A percentile compares a stretch with the other conserved stretches of the same genome.
Evolutionary conservation across 2,888 invertebrate species (phyloP).

Genomic region (Drosophila siamana): DNA sequence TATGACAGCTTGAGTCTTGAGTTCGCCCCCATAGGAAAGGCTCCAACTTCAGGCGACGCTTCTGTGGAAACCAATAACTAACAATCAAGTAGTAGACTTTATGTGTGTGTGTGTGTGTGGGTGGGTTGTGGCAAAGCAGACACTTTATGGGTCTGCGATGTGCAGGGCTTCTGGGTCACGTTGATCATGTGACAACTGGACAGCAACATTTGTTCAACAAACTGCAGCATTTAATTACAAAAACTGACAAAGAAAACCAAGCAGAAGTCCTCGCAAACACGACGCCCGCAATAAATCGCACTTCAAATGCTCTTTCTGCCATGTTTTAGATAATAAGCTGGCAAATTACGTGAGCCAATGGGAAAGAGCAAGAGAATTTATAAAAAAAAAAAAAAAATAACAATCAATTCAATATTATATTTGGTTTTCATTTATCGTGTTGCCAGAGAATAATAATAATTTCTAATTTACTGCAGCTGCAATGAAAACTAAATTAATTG

Average conservation of each 20-base stretch:
- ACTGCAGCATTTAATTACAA: constrained; percentile 73
- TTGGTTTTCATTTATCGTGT: background rate
- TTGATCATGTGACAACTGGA: constrained; percentile 66
- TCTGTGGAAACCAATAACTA: constrained; percentile 72
- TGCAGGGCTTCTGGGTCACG: constrained; percentile 66
- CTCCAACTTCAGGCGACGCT: constrained; percentile 3
- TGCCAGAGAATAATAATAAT: background rate
- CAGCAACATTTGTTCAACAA: constrained; percentile 67
- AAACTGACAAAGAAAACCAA: constrained; percentile 38
- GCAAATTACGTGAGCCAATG: too few relatives aligned
- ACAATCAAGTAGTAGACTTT: constrained; percentile 63
- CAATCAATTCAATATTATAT: background rate
- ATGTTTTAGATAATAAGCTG: too few relatives aligned
- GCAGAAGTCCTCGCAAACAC: background rate
- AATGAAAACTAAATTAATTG: background rate
- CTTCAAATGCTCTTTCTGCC: constrained; percentile 9
- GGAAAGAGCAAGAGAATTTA: background rate
- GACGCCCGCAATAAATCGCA: constrained; percentile 18
- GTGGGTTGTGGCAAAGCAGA: constrained; percentile 33
- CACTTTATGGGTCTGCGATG: constrained; percentile 71
- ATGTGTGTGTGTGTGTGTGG: constrained; percentile 11
- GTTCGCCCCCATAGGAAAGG: constrained; percentile 6
- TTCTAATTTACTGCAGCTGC: background rate
- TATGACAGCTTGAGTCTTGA: constrained; percentile 74
- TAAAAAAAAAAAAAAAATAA: background rate